Evolutionary conservation across 92 coral and sea anemone species (phyloP).

Genomic region (Scolanthus callimorphus): DNA sequence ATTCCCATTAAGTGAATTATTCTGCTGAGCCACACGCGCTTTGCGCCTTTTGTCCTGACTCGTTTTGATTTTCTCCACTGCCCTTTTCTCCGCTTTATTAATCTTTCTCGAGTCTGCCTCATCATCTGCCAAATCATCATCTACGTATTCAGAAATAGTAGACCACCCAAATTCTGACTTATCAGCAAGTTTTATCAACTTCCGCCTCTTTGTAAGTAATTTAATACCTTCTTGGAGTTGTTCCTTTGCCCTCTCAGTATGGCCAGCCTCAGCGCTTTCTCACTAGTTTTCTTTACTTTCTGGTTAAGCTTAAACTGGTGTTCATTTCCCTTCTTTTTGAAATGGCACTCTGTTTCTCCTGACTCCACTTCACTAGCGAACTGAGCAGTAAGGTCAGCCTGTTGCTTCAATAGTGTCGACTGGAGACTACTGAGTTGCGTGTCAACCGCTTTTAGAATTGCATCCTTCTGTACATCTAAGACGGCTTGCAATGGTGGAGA

Average conservation of each 20-base stretch:
- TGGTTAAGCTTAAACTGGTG: slow-evolving; percentile 33
- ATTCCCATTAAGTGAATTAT: neutral
- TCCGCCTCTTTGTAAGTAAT: slow-evolving; percentile 11
- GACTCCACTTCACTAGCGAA: slow-evolving; percentile 20
- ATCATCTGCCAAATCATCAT: slow-evolving; percentile 36
- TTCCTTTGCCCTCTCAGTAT: slow-evolving; percentile 10
- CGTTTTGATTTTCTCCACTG: neutral
- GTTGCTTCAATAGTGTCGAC: slow-evolving; percentile 6
- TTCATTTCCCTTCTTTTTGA: slow-evolving; percentile 38
- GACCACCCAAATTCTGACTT: too few species aligned
- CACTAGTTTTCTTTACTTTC: slow-evolving; percentile 15
- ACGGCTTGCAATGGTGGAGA: neutral
- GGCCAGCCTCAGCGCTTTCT: slow-evolving; percentile 22
- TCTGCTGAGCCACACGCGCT: neutral
- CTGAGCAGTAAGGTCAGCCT: slow-evolving; percentile 16
- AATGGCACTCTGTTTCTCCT: slow-evolving; percentile 10
- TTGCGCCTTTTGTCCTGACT: neutral
- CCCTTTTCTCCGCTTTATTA: slow-evolving; percentile 6
- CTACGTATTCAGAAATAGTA: too few species aligned
- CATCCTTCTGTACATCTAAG: slow-evolving; percentile 23
- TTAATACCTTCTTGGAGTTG: slow-evolving; percentile 27
- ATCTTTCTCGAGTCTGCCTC: slow-evolving; percentile 31
- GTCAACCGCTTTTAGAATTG: slow-evolving; percentile 15
- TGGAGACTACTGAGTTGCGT: slow-evolving; percentile 18
- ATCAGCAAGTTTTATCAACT: slow-evolving; percentile 17